Percentiles rank a stretch among this genome's conserved stretches.
phyloP scores from a whole-genome alignment of 2,113 vertebrate genomes.

The Acrocephalus kingi region DNA sequence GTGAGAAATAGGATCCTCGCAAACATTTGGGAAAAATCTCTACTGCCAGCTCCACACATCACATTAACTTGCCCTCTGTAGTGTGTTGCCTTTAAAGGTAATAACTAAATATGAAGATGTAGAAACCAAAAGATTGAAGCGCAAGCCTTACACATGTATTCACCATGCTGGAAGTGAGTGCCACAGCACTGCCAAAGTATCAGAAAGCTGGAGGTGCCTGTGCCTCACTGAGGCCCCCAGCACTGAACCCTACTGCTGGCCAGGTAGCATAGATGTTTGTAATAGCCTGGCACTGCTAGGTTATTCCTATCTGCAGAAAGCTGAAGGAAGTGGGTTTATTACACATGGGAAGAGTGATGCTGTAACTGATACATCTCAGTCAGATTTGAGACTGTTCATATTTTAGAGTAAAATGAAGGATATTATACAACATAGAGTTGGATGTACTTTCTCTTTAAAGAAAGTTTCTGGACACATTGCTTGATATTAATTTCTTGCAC shows the following conservation, averaged over 20 bases:
- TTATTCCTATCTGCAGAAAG: neutral
- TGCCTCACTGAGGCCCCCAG: neutral
- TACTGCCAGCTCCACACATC: neutral
- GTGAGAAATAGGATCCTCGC: conserved; percentile 23
- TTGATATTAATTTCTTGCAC: neutral
- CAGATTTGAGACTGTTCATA: neutral
- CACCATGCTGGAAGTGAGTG: neutral
- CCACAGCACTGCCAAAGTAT: neutral
- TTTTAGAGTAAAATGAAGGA: neutral
- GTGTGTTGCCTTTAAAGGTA: neutral
- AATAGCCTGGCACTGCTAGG: neutral
- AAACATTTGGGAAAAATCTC: conserved; percentile 9
- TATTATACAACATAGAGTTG: neutral
- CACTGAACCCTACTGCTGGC: rapidly evolving
- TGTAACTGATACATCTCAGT: neutral
- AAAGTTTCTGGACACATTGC: neutral
- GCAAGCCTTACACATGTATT: neutral
- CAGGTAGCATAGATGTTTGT: no score
- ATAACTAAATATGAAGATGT: neutral
- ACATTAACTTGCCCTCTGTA: neutral
- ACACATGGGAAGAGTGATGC: neutral
- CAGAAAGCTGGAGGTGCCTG: neutral
- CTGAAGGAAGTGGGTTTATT: neutral
- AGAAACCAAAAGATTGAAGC: neutral
- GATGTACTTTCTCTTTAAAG: neutral